These are phyloP conservation scores for Chamaea fasciata DNA, from an alignment of 2,113 vertebrate genomes.

Conservation along the genomic window DNA sequence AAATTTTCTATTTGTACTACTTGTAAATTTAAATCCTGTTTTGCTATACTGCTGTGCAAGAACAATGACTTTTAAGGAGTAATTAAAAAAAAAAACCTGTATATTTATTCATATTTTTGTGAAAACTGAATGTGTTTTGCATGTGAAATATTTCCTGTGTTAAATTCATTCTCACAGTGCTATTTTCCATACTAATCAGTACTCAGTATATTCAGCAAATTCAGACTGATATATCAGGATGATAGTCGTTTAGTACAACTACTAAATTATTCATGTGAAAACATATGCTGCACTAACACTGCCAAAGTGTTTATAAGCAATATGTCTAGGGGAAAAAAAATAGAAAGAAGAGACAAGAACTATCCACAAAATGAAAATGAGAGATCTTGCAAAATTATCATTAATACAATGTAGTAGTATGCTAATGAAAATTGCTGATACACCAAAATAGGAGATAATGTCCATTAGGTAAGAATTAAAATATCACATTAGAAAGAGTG, in stretches of 20 bases:
- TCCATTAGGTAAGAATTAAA: neutral
- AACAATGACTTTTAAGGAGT: neutral
- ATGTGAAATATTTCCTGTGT: constrained; percentile 9
- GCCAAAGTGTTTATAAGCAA: constrained; percentile 36
- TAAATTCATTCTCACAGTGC: neutral
- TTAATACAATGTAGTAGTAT: neutral
- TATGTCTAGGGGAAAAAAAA: neutral
- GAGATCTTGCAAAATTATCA: neutral
- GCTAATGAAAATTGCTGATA: neutral
- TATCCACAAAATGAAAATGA: neutral
- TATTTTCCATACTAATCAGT: constrained; percentile 30
- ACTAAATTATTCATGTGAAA: constrained; percentile 51
- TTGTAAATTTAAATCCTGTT: neutral
- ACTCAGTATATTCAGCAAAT: neutral
- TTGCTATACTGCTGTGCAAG: neutral
- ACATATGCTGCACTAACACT: constrained; percentile 37
- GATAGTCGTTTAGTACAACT: neutral
- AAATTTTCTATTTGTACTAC: neutral
- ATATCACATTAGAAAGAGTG: neutral
- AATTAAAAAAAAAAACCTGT: neutral
- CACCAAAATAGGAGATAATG: neutral
- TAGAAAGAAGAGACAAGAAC: neutral
- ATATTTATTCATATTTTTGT: constrained; percentile 9
- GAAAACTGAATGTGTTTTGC: neutral
- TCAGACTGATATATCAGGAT: neutral